Percentiles rank a stretch among this genome's conserved stretches.
Evolutionary conservation across 2,888 invertebrate species (phyloP).

Genomic region (Rotaria macrura): DNA sequence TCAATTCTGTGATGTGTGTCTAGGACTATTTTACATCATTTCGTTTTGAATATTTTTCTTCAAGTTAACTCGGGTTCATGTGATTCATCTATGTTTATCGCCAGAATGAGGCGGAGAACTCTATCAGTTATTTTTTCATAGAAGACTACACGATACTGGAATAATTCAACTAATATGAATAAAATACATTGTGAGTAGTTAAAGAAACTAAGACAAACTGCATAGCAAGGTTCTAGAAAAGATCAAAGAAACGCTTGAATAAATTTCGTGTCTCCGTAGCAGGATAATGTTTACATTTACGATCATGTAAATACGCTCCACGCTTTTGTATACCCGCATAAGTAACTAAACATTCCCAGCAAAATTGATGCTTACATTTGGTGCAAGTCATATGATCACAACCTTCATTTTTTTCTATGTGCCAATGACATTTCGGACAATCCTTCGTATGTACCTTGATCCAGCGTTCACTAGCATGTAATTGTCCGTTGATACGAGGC

Average conservation of each 20-base stretch:
- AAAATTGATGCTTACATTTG: slow-evolving; percentile 91
- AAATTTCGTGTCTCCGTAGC: neutral
- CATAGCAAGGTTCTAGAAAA: neutral
- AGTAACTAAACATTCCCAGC: slow-evolving; percentile 83
- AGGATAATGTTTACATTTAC: neutral
- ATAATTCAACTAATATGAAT: neutral
- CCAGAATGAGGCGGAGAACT: no score
- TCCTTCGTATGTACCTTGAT: slow-evolving; percentile 64
- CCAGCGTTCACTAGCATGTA: slow-evolving; percentile 13
- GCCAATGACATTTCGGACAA: slow-evolving; percentile 89
- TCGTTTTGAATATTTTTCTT: no score
- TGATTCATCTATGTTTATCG: no score
- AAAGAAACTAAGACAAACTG: no score
- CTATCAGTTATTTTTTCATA: no score
- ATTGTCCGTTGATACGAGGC: neutral
- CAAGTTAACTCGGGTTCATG: no score
- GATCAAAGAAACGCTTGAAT: neutral
- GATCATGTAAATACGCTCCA: neutral
- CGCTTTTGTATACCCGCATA: neutral
- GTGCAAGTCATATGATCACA: slow-evolving; percentile 99
- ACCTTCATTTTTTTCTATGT: slow-evolving; percentile 91
- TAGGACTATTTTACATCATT: no score
- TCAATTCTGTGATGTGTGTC: no score
- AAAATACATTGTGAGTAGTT: neutral
- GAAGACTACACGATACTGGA: no score